Conservation (phyloP, 2,888 invertebrate genomes). For the Brassicogethes aeneus region DNA sequence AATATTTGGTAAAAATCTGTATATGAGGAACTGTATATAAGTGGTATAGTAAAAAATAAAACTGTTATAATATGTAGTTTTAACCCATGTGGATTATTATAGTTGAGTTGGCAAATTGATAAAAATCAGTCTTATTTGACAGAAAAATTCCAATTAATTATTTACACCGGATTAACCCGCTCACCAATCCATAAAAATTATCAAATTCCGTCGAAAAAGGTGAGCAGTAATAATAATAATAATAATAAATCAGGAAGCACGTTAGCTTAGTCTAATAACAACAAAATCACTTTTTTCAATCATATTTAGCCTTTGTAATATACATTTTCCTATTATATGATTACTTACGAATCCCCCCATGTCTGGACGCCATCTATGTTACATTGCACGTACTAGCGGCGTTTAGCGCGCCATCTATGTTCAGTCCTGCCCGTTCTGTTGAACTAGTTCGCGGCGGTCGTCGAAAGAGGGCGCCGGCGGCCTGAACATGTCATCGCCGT, state of each 20-base stretch:
- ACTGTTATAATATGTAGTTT: background rate
- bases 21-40: constrained; percentile 43
- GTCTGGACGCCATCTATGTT: constrained; percentile 12
- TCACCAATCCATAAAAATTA: no score
- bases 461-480: constrained; percentile 51
- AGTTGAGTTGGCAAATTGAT: constrained; percentile 1
- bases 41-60: constrained; percentile 27
- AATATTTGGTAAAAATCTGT: constrained; percentile 43
- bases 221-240: no score
- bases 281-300: background rate
- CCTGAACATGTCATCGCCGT: constrained; percentile 37
- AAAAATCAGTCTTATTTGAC: constrained; percentile 8
- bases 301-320: background rate
- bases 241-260: constrained; percentile 37
- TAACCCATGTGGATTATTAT: no score
- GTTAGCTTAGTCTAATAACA: constrained; percentile 8
- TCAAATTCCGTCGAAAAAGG: no score
- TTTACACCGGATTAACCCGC: background rate
- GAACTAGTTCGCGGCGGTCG: constrained; percentile 56
- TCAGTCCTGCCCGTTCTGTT: constrained; percentile 74
- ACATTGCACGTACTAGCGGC: no score
- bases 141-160: background rate
- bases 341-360: constrained; percentile 5
- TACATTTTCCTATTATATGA: background rate
- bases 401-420: no score